Conservation (phyloP, 1,140 invertebrate genomes). For the Drosophila bifasciata region DNA sequence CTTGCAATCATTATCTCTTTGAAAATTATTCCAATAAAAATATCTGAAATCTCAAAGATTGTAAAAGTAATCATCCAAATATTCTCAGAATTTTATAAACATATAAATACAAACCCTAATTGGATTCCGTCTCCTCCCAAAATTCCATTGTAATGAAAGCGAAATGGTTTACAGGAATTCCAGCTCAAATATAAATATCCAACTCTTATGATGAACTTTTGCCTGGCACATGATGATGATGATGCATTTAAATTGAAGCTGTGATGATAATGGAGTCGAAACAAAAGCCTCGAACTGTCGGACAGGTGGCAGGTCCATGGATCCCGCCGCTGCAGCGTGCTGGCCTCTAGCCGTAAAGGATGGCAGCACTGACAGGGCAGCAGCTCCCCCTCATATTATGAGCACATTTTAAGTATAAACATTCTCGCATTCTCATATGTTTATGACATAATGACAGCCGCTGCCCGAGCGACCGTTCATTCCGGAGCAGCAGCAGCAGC, state of each 20-base stretch:
- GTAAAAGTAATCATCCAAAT: too few relatives aligned
- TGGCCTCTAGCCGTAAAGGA: conserved; percentile 22
- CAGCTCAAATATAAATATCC: too few relatives aligned
- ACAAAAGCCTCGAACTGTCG: conserved; percentile 36
- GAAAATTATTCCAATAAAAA: too few relatives aligned
- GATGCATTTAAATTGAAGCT: conserved; percentile 30
- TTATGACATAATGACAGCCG: conserved; percentile 77
- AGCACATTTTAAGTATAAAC: conserved; percentile 63
- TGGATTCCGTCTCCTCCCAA: neutral
- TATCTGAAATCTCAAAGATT: too few relatives aligned
- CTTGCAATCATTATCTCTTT: too few relatives aligned
- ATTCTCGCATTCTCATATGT: conserved; percentile 54
- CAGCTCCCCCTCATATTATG: conserved; percentile 50
- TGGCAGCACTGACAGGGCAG: conserved; percentile 39
- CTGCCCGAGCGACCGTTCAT: conserved; percentile 23
- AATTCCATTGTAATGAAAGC: neutral
- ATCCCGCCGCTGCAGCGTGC: conserved; percentile 27
- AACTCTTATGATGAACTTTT: too few relatives aligned
- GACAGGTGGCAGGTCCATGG: conserved; percentile 45
- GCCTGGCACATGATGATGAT: neutral
- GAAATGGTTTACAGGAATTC: neutral
- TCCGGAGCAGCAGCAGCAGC: conserved; percentile 14
- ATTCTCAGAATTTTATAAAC: too few relatives aligned
- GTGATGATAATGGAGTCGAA: conserved; percentile 30
- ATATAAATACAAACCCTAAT: too few relatives aligned